Base-by-base conservation (phyloP, 1,140 invertebrate genomes). In the Argopecten irradians region DNA sequence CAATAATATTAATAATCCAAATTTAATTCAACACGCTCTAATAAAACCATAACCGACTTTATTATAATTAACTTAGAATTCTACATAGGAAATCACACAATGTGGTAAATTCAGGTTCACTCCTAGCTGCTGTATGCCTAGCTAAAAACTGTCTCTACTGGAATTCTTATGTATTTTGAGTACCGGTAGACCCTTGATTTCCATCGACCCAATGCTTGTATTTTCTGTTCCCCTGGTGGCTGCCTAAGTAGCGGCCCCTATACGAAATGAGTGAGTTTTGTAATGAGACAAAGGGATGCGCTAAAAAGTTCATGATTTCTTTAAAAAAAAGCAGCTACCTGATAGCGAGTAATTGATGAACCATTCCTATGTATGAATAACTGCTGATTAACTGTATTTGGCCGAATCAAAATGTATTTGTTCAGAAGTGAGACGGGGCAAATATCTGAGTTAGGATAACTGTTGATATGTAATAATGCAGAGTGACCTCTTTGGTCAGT, bases 231-330 rank as follows among this genome's bases (percentile, higher is more conserved):
- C 82, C 8, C 9, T 28, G 13, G 35, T 28, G 22, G 43, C 35
- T 34, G 86, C 82, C 7, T 19, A 2, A 3, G 86, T 82, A 28
- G 89, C 89, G 32, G 84, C 84, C 2, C 89, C 86, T 41, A 87
- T 90, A 7, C 87, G 84, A 85, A 87, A 86, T 22, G 84, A 90
- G 71, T 90, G 86, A 41, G 89, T 43, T 34, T 43, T 85, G 19
- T 39, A 82, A 39, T n/a, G 34, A 0, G 34, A n/a, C 22, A 1
- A 28, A 39, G 82, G 35, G 28, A 87, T 32, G 8, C 86, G 43
- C 32, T 82, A 33, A 85, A 33, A 87, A 0, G 22, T 41, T 41
- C 87, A 35, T 14, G 83, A 28, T 87, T 89, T 86, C 14, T 87
- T 55, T 36, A 89, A 43, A 11, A 86, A 43, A n/a, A n/a, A 16